Base-by-base conservation (phyloP, 37 sponge, comb jelly and placozoan species). In the Beroe ovata region DNA sequence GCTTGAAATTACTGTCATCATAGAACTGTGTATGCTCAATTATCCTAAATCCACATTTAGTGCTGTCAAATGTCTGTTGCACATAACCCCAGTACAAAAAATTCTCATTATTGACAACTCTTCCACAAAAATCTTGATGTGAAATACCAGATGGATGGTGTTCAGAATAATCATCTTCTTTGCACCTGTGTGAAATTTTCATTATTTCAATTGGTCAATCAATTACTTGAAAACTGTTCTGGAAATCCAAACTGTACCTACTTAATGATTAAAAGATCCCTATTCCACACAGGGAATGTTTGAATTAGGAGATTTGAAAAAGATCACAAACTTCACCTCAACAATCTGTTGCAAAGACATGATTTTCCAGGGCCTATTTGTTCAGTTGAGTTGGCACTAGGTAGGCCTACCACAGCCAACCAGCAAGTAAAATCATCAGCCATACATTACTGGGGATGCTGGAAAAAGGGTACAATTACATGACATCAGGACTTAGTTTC, bases 321-420 rank as follows among this genome's bases (percentile, higher is more conserved):
- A 47, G 11, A 47, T 16, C 54, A 47, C 6, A 4, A 61, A 61
- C 21, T 6, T 77, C 21, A 77, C 84, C 84, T 77, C 84, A 77
- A 21, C 4, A 77, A 77, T 20, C 84, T 30, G 84, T 77, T 77
- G 28, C 84, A 77, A 42, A 77, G 84, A 25, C 84, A 77, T 42
- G 84, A 77, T 42, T 77, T 77, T 77, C 84, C 84, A 21, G 84
- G 84, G 38, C 84, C 84, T 21, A 77, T 77, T 3, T 77, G 41
- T 29, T 77, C 84, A 4, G 39, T 42, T 8, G 84, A 42, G 38
- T 36, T 77, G 84, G 47, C 41, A 39, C 54, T 42, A 21, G 84
- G 84, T 30, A 77, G 84, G 54, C 84, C 84, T 21, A 77, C 84
- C 22, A 77, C 84, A 35, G 84, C 84, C 84, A 77, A 30, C 84